Evolutionary conservation across 2,888 invertebrate species (phyloP), one percentile per base, ranked within the genome.

Genomic region (Gastracanthus pulcherrimus): DNA sequence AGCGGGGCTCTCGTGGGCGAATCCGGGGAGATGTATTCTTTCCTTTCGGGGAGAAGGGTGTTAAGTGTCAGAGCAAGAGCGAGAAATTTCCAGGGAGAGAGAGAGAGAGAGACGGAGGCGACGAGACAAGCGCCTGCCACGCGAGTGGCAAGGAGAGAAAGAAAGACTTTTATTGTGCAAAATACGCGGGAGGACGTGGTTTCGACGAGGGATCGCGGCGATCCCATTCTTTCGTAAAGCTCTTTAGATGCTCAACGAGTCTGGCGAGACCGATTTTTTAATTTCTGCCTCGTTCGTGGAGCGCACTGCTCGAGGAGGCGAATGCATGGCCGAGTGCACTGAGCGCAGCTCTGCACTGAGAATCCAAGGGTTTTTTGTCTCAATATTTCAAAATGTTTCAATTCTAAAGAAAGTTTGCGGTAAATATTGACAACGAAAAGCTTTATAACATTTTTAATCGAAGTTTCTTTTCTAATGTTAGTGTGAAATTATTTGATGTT

Each of bases 91-190:
- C 23, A 55, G 55, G 26, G 26, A 55, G 55, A 55, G 55, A 55
- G 55, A 48, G 19, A 45, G 19, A 4, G 5, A 48, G 48, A 55
- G 26, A 55, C 55, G 23, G 55, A 55, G 9, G 23, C 55, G 55
- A 51, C 9, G 51, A n/a, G 23, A 26, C 55, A 26, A 55, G 23
- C 55, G 26, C 26, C n/a, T n/a, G n/a, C n/a, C n/a, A n/a, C n/a
- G n/a, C n/a, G n/a, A n/a, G n/a, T n/a, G n/a, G n/a, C n/a, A n/a
- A n/a, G n/a, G n/a, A n/a, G n/a, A n/a, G n/a, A n/a, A n/a, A n/a
- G n/a, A n/a, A n/a, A 55, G 23, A 26, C 55, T 55, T 55, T 55
- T 55, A 55, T 55, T 23, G 55, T 55, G n/a, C 55, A 55, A 55
- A 55, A 55, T 23, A 55, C 55, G 55, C 11, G 26, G n/a, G 11